These are phyloP conservation scores for Cotesia glomerata DNA, from an alignment of 1,140 invertebrate genomes.

Conservation along the genomic window DNA sequence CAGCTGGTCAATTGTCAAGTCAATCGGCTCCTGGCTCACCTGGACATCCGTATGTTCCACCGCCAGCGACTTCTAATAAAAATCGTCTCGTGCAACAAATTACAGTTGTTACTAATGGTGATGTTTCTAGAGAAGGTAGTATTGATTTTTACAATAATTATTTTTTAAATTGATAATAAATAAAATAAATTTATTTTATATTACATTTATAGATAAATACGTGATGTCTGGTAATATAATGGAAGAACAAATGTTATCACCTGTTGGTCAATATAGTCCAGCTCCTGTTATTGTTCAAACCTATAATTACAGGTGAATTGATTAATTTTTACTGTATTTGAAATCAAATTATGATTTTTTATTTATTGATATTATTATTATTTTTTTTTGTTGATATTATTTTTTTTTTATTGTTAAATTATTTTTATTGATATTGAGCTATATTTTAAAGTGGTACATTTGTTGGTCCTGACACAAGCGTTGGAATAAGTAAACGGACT, in stretches of 20 bases:
- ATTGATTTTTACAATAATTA: slow-evolving; percentile 10
- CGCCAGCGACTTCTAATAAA: slow-evolving; percentile 61
- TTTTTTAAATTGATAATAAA: too few relatives aligned
- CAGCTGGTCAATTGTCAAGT: slow-evolving; percentile 66
- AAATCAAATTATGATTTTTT: background rate
- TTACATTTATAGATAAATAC: slow-evolving; percentile 55
- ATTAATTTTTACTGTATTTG: background rate
- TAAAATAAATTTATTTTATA: slow-evolving; percentile 6
- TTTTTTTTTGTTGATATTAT: too few relatives aligned
- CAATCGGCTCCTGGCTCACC: slow-evolving; percentile 77
- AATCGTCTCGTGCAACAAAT: slow-evolving; percentile 68
- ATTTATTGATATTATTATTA: slow-evolving; percentile 5
- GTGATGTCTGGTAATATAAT: slow-evolving; percentile 59
- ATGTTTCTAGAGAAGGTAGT: slow-evolving; percentile 66
- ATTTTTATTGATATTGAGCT: background rate
- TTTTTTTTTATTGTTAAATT: background rate
- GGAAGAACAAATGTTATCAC: slow-evolving; percentile 62
- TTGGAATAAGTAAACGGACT: slow-evolving; percentile 51
- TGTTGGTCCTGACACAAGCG: slow-evolving; percentile 57
- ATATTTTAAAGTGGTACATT: slow-evolving; percentile 53
- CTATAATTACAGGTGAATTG: slow-evolving; percentile 62
- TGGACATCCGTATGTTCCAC: slow-evolving; percentile 63
- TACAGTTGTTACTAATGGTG: slow-evolving; percentile 70
- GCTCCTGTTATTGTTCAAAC: slow-evolving; percentile 66
- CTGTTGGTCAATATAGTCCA: slow-evolving; percentile 61